Evolutionary conservation across 2,888 invertebrate species (phyloP).

Genomic region (Halictus ligatus): DNA sequence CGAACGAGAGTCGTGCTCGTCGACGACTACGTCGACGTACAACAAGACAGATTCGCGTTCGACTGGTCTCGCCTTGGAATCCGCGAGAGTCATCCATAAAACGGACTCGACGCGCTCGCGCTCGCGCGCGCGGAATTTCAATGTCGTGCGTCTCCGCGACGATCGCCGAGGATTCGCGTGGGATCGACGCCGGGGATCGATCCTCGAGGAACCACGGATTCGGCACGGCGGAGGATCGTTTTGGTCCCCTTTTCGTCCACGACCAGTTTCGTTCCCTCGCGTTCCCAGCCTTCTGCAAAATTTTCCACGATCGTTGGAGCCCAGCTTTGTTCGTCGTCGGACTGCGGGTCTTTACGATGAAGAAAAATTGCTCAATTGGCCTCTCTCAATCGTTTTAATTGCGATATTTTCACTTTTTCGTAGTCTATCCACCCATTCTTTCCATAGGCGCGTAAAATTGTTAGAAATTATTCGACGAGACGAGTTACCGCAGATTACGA

Average conservation of each 20-base stretch:
- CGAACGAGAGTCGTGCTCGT: slow-evolving; percentile 35
- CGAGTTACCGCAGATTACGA: not conserved
- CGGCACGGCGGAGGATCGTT: not conserved
- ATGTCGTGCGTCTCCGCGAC: not conserved
- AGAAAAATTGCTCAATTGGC: not conserved
- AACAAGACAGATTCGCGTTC: slow-evolving; percentile 12
- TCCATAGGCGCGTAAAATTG: no score
- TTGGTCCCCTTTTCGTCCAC: not conserved
- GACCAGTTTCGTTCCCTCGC: not conserved
- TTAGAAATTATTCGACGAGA: not conserved
- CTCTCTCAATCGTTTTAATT: not conserved
- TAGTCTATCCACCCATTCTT: no score
- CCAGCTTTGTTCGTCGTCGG: not conserved
- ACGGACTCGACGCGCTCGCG: not conserved
- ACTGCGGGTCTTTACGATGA: not conserved
- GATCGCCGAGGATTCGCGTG: not conserved
- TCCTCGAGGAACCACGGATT: not conserved
- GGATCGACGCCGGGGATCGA: not conserved
- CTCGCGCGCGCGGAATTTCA: slow-evolving; percentile 1
- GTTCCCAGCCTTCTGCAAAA: not conserved
- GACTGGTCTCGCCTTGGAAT: slow-evolving; percentile 9
- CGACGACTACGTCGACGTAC: slow-evolving; percentile 26
- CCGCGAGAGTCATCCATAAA: slow-evolving; percentile 1
- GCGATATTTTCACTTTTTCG: not conserved
- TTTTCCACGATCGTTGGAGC: not conserved